Conservation (phyloP, 2,888 invertebrate genomes). For the Lumbricus terrestris region DNA sequence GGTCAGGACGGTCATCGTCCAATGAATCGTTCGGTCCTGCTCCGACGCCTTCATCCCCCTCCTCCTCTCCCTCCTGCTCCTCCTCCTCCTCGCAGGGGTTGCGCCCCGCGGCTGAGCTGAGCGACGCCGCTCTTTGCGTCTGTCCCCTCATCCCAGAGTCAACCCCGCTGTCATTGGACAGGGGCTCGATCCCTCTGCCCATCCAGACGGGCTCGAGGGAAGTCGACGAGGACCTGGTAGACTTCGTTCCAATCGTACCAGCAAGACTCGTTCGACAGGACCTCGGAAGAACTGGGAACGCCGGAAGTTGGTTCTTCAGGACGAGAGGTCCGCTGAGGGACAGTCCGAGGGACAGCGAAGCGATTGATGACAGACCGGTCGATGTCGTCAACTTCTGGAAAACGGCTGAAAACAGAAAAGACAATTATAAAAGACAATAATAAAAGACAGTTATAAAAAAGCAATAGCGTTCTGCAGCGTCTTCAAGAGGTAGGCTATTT, state of each 20-base stretch:
- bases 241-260: conserved; percentile 17
- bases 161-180: neutral
- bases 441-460: no score
- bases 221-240: neutral
- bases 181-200: neutral
- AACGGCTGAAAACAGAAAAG: conserved; percentile 8
- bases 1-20: neutral
- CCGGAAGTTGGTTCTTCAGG: conserved; percentile 12
- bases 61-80: conserved; percentile 12
- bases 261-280: conserved; percentile 21
- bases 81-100: conserved; percentile 13
- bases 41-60: neutral
- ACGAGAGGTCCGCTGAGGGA: conserved; percentile 22
- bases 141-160: neutral
- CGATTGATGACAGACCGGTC: conserved; percentile 14
- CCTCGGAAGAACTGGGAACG: neutral
- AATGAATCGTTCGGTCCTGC: neutral
- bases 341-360: conserved; percentile 19
- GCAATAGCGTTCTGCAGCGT: neutral
- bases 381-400: conserved; percentile 17
- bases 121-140: neutral
- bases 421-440: no score
- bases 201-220: conserved; percentile 12
- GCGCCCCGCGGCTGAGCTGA: neutral
- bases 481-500: no score